Percentiles rank a stretch among this genome's conserved stretches.
Conservation (phyloP, 2,113 vertebrate species). For the Motacilla tschutschensis region DNA sequence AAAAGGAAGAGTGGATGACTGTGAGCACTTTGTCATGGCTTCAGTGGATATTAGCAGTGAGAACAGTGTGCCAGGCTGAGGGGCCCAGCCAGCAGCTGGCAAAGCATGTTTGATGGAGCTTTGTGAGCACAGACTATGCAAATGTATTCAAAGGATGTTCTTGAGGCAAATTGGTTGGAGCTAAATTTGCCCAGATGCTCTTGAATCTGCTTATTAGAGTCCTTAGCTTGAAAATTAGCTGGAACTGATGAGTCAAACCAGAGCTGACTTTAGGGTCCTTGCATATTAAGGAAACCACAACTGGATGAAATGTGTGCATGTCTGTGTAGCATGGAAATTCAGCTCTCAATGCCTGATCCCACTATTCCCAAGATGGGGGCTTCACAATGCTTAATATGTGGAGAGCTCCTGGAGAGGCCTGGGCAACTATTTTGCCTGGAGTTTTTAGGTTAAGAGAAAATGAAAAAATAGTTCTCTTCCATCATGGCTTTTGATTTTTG, state of each 20-base stretch:
- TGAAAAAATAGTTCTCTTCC: background rate
- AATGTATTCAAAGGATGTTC: conserved; percentile 50
- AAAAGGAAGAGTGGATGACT: background rate
- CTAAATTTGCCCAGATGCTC: conserved; percentile 48
- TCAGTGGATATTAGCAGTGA: background rate
- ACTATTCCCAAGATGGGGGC: background rate
- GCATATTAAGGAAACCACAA: conserved; percentile 21
- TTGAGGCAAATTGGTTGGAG: conserved; percentile 41
- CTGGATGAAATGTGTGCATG: background rate
- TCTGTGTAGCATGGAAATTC: background rate
- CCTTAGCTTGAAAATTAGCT: conserved; percentile 46
- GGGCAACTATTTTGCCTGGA: background rate
- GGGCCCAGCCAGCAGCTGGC: conserved; percentile 9
- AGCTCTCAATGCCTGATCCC: background rate
- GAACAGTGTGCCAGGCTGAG: background rate
- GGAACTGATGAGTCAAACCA: conserved; percentile 21
- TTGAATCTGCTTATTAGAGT: conserved; percentile 34
- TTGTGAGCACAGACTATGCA: conserved; percentile 19
- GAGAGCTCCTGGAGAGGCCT: background rate
- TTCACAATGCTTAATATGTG: background rate
- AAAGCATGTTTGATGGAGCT: background rate
- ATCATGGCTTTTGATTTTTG: background rate
- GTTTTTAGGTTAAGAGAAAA: background rate
- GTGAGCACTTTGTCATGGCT: background rate
- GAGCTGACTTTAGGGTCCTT: conserved; percentile 18